phyloP scores from a whole-genome alignment of 1,140 invertebrate species.

The Drosophila simulans region DNA sequence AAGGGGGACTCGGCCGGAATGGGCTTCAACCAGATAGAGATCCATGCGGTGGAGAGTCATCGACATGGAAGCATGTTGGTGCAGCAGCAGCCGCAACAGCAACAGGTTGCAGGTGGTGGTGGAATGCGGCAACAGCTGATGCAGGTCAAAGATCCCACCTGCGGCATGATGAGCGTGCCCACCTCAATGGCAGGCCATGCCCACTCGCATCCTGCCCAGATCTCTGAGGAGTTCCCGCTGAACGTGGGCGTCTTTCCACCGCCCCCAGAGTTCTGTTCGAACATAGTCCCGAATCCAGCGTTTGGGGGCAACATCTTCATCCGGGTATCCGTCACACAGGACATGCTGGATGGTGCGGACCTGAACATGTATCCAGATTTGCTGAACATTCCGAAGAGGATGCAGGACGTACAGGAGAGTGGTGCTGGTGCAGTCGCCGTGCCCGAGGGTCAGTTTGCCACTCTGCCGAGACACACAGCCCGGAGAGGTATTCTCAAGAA shows the following conservation, averaged over 20 bases:
- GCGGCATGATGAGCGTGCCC: conserved; percentile 78
- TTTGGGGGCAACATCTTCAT: conserved; percentile 90
- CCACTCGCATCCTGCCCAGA: conserved; percentile 58
- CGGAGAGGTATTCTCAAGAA: conserved; percentile 81
- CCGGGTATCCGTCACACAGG: conserved; percentile 89
- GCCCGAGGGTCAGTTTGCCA: conserved; percentile 85
- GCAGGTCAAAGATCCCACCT: conserved; percentile 77
- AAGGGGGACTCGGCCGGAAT: conserved; percentile 80
- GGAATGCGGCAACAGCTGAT: conserved; percentile 69
- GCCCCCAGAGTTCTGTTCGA: conserved; percentile 88
- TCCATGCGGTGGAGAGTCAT: conserved; percentile 89
- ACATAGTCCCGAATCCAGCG: conserved; percentile 85
- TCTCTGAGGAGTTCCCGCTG: conserved; percentile 81
- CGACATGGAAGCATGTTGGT: conserved; percentile 57
- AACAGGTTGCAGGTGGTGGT: conserved; percentile 15
- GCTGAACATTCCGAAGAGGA: conserved; percentile 88
- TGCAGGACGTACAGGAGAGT: conserved; percentile 84
- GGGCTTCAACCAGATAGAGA: conserved; percentile 88
- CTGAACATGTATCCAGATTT: conserved; percentile 91
- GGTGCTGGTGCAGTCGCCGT: conserved; percentile 62
- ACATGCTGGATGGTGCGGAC: conserved; percentile 86
- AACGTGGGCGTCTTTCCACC: conserved; percentile 87
- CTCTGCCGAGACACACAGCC: conserved; percentile 86
- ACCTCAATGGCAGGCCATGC: conserved; percentile 74
- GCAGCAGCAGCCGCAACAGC: conserved; percentile 49